Evolutionary conservation across 2,797 vertebrate genomes (phyloP).

Genomic region (Parauchenoglanis punctatus): DNA sequence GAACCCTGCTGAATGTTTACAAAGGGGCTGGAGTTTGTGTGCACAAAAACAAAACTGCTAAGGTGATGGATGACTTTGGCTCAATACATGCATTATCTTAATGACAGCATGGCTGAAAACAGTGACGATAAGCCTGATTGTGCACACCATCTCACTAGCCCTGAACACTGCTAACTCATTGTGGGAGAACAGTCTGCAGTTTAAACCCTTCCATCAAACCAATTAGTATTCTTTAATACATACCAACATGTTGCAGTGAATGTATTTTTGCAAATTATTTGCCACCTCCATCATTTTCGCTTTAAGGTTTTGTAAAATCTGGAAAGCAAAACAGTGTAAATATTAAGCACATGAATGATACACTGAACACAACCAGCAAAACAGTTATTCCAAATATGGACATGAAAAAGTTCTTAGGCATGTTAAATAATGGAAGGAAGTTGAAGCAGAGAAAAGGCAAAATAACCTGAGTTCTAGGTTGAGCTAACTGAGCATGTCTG

Average conservation of each 20-base stretch:
- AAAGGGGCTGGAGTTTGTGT: conserved; percentile 68
- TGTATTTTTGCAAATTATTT: conserved; percentile 74
- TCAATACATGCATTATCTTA: conserved; percentile 72
- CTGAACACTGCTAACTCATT: conserved; percentile 67
- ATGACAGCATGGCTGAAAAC: conserved; percentile 59
- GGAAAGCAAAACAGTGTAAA: conserved; percentile 18
- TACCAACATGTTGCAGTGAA: conserved; percentile 78
- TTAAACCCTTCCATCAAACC: conserved; percentile 61
- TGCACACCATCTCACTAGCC: conserved; percentile 64
- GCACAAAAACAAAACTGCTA: conserved; percentile 49
- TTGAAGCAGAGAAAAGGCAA: not conserved
- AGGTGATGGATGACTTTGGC: conserved; percentile 70
- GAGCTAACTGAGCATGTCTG: conserved; percentile 71
- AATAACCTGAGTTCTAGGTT: conserved; percentile 73
- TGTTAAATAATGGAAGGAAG: not conserved
- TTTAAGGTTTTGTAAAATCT: conserved; percentile 74
- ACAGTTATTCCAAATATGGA: not conserved
- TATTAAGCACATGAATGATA: not conserved
- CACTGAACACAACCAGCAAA: not conserved
- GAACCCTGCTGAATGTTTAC: conserved; percentile 46
- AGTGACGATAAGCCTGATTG: conserved; percentile 44
- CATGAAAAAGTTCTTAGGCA: not conserved
- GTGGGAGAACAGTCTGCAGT: conserved; percentile 63
- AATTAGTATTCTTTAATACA: conserved; percentile 55
- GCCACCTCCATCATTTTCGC: conserved; percentile 72